Evolutionary conservation across 1,140 invertebrate species (phyloP), one percentile per base, ranked within the genome.

Genomic region (Chironomus striatipennis): DNA sequence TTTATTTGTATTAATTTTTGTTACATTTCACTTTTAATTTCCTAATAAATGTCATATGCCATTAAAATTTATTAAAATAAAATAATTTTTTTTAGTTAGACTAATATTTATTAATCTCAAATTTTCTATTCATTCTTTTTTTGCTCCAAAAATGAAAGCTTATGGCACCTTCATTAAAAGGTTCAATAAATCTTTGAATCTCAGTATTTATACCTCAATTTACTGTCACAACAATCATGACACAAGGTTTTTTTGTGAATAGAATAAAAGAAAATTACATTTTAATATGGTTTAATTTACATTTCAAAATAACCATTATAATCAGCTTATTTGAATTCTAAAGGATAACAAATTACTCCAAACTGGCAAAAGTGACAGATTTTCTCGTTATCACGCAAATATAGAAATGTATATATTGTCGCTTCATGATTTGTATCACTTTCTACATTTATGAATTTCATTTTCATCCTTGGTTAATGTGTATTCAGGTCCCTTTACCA

Each of bases 251-350:
- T 9, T 10, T 9, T 10, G 2, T 10, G 43, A 47, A 57, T 12
- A 57, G 10, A 57, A 57, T n/a, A n/a, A n/a, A n/a, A 15, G 12
- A 5, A n/a, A 57, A 57, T 57, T 15, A 57, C 47, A 57, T 57
- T n/a, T n/a, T n/a, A 57, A 57, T 21, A 18, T 70, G 18, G 17
- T 21, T 20, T 70, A 70, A 70, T 70, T 70, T 70, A 70, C 17
- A 70, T 70, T 21, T 70, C 65, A 57, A 57, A n/a, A 70, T 70
- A 70, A 20, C 65, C 20, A 70, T 70, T 70, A 17, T 21, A 70
- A 70, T 70, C 65, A 70, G 65, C 65, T 70, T 70, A 70, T 57
- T 57, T 10, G 9, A 12, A 57, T 57, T n/a, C 9, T 12, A 57
- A 57, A 12, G 10, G 47, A 57, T 20, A 9, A 70, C 17, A 70